phyloP scores from a whole-genome alignment of 1,140 invertebrate species.

The Xylocopa sonorina region DNA sequence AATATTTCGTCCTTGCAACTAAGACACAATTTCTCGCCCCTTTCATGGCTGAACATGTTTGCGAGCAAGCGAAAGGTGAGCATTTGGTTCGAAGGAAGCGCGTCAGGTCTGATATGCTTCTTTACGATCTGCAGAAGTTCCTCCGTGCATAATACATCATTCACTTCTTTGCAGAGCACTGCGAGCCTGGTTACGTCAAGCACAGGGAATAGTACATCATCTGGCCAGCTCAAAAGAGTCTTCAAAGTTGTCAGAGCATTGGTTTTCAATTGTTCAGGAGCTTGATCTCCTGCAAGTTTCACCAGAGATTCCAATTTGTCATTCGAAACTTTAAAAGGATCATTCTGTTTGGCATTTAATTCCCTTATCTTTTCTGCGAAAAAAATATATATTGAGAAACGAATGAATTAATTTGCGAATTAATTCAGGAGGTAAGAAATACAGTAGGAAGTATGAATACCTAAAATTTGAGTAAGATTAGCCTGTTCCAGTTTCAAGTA shows the following conservation, averaged over 20 bases:
- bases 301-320: conserved; percentile 84
- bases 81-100: conserved; percentile 88
- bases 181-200: conserved; percentile 92
- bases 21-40: conserved; percentile 85
- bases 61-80: conserved; percentile 88
- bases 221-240: conserved; percentile 89
- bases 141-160: conserved; percentile 83
- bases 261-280: conserved; percentile 75
- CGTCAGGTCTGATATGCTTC: conserved; percentile 75
- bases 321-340: conserved; percentile 80
- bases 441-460: conserved; percentile 76
- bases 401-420: conserved; percentile 67
- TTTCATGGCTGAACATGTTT: conserved; percentile 88
- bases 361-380: conserved; percentile 85
- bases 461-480: conserved; percentile 84
- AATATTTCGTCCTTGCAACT: conserved; percentile 83
- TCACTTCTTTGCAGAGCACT: conserved; percentile 85
- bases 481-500: conserved; percentile 86
- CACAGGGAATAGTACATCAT: conserved; percentile 92
- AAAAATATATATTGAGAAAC: neutral
- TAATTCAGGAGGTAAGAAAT: conserved; percentile 58
- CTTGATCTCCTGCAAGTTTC: conserved; percentile 82
- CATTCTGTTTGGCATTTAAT: conserved; percentile 86
- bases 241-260: conserved; percentile 85
- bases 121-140: conserved; percentile 77